Conservation (phyloP, 2,113 vertebrate species). For the Syngnathoides biaculeatus region DNA sequence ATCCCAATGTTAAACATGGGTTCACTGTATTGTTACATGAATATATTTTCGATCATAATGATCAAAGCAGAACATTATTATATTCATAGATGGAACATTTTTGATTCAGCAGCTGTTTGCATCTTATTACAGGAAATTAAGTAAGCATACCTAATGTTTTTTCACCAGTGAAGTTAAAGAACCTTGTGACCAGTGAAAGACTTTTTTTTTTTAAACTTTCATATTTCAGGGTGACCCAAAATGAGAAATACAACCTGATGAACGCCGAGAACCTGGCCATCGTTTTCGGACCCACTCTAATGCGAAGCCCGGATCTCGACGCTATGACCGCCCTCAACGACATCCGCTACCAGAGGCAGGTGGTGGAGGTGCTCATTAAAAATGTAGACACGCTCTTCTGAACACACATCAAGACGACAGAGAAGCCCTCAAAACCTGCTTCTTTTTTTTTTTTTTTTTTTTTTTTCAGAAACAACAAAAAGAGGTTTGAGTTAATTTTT, state of each 20-base stretch:
- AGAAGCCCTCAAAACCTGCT: slow-evolving; percentile 57
- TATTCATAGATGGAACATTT: too few relatives aligned
- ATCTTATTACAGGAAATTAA: too few relatives aligned
- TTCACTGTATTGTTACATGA: too few relatives aligned
- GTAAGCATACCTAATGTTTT: too few relatives aligned
- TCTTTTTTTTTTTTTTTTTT: slow-evolving; percentile 77
- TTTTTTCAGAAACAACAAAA: slow-evolving; percentile 40
- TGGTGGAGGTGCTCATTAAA: slow-evolving; percentile 98
- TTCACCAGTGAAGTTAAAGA: too few relatives aligned
- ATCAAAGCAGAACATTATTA: too few relatives aligned
- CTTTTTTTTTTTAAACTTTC: neutral
- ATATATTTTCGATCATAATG: too few relatives aligned
- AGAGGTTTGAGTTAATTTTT: slow-evolving; percentile 73
- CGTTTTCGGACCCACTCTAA: slow-evolving; percentile 93
- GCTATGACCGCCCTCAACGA: slow-evolving; percentile 93
- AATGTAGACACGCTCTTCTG: slow-evolving; percentile 94
- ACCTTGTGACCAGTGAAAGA: neutral
- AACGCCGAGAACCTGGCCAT: slow-evolving; percentile 97
- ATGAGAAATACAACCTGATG: slow-evolving; percentile 96
- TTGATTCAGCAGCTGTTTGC: too few relatives aligned
- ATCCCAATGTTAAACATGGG: too few relatives aligned
- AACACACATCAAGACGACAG: slow-evolving; percentile 72
- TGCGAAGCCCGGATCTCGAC: slow-evolving; percentile 89
- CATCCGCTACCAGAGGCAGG: slow-evolving; percentile 97
- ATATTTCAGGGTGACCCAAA: slow-evolving; percentile 84